These are phyloP conservation scores for Circaetus cinerascens DNA, from an alignment of 2,113 vertebrate species.

Conservation along the genomic window DNA sequence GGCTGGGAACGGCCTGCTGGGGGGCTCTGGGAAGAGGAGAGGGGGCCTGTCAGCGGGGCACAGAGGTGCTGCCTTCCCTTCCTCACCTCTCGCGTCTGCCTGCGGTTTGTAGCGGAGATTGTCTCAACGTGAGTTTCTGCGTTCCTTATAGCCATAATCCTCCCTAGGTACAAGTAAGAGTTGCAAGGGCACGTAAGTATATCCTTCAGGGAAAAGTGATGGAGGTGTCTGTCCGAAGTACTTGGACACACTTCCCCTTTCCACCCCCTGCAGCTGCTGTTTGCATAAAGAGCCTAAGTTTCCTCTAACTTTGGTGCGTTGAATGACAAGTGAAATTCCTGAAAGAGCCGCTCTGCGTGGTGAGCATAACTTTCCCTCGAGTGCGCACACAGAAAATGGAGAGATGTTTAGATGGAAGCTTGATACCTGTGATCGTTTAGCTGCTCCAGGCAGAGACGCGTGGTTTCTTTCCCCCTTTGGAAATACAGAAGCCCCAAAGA, in stretches of 20 bases:
- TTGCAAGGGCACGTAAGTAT: neutral
- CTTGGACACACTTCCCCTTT: neutral
- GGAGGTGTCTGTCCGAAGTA: neutral
- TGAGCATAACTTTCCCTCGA: neutral
- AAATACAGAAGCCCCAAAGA: neutral
- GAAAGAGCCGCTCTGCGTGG: accelerated
- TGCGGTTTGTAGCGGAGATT: accelerated
- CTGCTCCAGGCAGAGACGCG: neutral
- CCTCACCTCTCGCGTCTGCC: too few relatives aligned
- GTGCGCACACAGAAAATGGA: accelerated
- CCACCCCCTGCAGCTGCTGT: neutral
- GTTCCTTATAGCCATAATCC: accelerated
- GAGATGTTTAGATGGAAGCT: neutral
- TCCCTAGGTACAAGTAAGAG: neutral
- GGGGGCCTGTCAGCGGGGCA: neutral
- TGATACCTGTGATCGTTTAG: neutral
- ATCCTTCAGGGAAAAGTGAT: neutral
- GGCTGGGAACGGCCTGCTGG: neutral
- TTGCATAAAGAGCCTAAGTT: neutral
- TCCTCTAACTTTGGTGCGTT: neutral
- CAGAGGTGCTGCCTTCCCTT: too few relatives aligned
- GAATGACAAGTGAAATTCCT: neutral
- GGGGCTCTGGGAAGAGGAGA: too few relatives aligned
- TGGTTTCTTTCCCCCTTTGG: neutral
- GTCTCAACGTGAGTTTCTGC: neutral